Evolutionary conservation across 2,888 invertebrate species (phyloP).

Genomic region (Microplitis deprimator): DNA sequence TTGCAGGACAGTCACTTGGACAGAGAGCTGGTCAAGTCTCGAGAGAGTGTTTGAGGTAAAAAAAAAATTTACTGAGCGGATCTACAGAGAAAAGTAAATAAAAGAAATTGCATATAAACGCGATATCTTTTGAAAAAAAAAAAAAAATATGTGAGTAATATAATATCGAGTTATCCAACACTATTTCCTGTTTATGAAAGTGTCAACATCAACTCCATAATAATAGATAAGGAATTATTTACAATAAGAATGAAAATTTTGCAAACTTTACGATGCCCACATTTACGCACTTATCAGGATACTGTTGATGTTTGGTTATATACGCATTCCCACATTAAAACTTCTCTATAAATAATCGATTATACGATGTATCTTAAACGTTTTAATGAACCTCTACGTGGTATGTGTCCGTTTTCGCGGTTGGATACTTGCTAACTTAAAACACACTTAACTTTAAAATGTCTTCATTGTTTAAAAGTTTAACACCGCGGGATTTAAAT

Average conservation of each 20-base stretch:
- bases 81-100: no score
- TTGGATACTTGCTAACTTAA: neutral
- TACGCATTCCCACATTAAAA: conserved; percentile 52
- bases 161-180: no score
- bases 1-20: no score
- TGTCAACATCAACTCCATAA: conserved; percentile 23
- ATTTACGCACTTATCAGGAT: neutral
- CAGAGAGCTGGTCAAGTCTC: no score
- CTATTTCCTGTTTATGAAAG: conserved; percentile 23
- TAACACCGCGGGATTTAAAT: conserved; percentile 24
- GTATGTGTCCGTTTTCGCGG: conserved; percentile 37
- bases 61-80: no score
- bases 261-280: conserved; percentile 61
- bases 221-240: neutral
- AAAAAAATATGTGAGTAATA: no score
- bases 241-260: conserved; percentile 62
- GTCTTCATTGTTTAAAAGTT: conserved; percentile 45
- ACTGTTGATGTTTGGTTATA: conserved; percentile 1
- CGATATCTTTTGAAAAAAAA: no score
- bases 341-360: conserved; percentile 68
- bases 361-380: conserved; percentile 64
- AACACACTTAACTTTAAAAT: conserved; percentile 41
- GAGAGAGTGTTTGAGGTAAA: no score
- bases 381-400: conserved; percentile 62
- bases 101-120: no score